Percentiles rank a stretch among this genome's conserved stretches.
phyloP scores from a whole-genome alignment of 2,797 vertebrate species.

The Smutsia temminckii region DNA sequence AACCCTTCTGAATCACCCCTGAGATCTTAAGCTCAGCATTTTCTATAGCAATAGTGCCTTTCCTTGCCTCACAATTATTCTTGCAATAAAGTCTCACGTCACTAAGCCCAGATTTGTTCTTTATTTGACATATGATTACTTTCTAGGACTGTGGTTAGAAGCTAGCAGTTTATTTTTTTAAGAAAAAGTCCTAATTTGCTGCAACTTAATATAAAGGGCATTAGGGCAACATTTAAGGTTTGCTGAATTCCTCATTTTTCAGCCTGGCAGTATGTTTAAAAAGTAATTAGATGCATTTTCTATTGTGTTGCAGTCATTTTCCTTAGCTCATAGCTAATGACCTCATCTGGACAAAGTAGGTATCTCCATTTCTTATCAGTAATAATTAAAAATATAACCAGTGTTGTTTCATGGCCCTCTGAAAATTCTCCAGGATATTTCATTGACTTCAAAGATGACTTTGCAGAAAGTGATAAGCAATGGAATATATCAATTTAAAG shows the following conservation, averaged over 20 bases:
- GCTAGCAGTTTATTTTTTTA: not conserved
- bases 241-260: slow-evolving; percentile 42
- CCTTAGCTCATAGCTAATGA: not conserved
- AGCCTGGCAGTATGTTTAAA: not conserved
- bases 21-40: not conserved
- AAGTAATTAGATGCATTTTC: not conserved
- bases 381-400: not conserved
- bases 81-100: not conserved
- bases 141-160: not conserved
- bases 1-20: not conserved
- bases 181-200: not conserved
- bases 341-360: not conserved
- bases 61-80: not conserved
- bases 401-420: not conserved
- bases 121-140: not conserved
- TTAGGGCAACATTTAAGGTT: not conserved
- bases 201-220: not conserved
- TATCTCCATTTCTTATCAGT: not conserved
- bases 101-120: not conserved
- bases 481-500: not conserved
- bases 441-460: not conserved
- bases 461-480: not conserved
- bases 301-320: not conserved
- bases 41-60: not conserved
- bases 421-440: not conserved